These are phyloP conservation scores for Taenaris catops DNA, from an alignment of 2,888 invertebrate species.

Conservation along the genomic window DNA sequence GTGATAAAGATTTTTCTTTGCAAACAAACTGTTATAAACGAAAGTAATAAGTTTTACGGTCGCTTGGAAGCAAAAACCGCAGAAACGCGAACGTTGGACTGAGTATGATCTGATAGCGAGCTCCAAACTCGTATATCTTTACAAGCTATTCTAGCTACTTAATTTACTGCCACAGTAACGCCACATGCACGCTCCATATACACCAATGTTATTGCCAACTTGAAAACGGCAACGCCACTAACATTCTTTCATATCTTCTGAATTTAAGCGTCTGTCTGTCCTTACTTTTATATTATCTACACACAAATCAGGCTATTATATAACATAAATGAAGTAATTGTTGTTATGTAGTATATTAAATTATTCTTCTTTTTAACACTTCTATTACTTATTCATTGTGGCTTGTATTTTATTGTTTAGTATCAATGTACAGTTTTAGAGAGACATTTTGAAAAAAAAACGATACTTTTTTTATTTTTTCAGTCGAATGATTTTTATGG, in stretches of 20 bases:
- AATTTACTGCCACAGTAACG: conserved; percentile 72
- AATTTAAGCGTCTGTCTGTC: conserved; percentile 60
- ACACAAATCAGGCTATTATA: no score
- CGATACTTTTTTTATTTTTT: conserved; percentile 52
- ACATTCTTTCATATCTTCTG: conserved; percentile 68
- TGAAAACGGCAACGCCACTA: conserved; percentile 72
- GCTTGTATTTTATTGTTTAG: no score
- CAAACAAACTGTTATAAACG: no score
- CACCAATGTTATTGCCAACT: conserved; percentile 75
- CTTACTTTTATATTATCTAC: conserved; percentile 38
- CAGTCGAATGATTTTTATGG: conserved; percentile 54
- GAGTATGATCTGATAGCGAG: conserved; percentile 53
- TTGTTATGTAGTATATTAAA: no score
- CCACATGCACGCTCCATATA: conserved; percentile 73
- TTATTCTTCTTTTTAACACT: no score
- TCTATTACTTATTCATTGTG: no score
- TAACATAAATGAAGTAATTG: no score
- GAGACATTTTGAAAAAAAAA: no score
- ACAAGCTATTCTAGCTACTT: conserved; percentile 45
- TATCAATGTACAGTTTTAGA: no score
- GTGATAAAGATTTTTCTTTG: no score
- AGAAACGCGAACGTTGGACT: conserved; percentile 34
- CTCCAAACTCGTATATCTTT: conserved; percentile 46
- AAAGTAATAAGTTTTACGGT: conserved; percentile 11
- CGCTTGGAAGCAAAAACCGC: conserved; percentile 21